phyloP scores from a whole-genome alignment of 2,888 invertebrate genomes.

The Tetrapedia diversipes region DNA sequence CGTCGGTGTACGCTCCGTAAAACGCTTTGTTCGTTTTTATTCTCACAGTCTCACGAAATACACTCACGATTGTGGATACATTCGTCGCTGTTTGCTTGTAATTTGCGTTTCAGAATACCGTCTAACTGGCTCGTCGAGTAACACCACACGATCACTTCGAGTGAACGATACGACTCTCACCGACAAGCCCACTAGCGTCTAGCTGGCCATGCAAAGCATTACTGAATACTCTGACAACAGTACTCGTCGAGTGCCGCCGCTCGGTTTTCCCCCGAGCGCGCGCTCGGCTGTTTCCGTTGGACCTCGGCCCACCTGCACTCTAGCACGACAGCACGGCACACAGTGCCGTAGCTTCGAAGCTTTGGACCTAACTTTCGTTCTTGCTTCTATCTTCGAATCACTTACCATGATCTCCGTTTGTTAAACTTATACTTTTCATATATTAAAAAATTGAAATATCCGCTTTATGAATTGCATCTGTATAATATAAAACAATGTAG shows the following conservation, averaged over 20 bases:
- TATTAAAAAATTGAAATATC: not conserved
- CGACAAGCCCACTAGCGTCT: slow-evolving; percentile 74
- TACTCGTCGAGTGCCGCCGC: slow-evolving; percentile 75
- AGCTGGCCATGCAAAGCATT: slow-evolving; percentile 82
- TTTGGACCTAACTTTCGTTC: not conserved
- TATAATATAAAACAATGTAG: too few species aligned
- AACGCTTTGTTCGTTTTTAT: slow-evolving; percentile 47
- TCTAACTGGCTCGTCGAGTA: slow-evolving; percentile 60
- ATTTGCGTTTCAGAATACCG: slow-evolving; percentile 45
- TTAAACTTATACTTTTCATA: not conserved
- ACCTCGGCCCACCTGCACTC: slow-evolving; percentile 85
- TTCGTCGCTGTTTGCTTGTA: slow-evolving; percentile 34
- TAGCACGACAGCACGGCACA: slow-evolving; percentile 76
- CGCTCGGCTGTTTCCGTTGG: slow-evolving; percentile 80
- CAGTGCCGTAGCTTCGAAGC: slow-evolving; percentile 56
- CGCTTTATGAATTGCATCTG: too few species aligned
- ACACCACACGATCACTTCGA: slow-evolving; percentile 77
- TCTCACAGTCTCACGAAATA: slow-evolving; percentile 69
- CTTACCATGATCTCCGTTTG: not conserved
- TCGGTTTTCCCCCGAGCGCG: slow-evolving; percentile 79
- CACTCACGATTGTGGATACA: slow-evolving; percentile 43
- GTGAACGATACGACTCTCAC: slow-evolving; percentile 74
- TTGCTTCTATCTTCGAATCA: slow-evolving; percentile 3
- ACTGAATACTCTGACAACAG: slow-evolving; percentile 82
- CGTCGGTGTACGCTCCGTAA: slow-evolving; percentile 51